Evolutionary conservation across 2,888 invertebrate species (phyloP), one percentile per base, ranked within the genome.

Genomic region (Polydrusus tereticollis): DNA sequence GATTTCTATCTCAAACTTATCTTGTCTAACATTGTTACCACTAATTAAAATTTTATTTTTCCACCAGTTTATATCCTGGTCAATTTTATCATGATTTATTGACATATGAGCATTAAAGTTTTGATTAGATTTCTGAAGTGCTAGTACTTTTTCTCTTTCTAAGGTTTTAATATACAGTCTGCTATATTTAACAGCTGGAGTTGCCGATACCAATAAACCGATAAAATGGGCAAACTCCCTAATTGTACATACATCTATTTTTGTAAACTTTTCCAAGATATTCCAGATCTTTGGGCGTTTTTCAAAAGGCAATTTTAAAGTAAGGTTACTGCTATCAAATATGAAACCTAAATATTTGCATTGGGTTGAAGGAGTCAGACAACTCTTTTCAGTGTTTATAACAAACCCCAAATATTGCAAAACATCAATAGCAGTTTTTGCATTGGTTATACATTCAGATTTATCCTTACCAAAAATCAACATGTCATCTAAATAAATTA

Each of bases 151-250:
- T n/a, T n/a, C n/a, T n/a, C n/a, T 26, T 26, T 26, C 26, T 5
- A 26, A 26, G 7, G 3, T 26, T 26, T 26, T 26, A 5, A 7
- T 26, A 7, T 26, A 26, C 7, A 26, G 7, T 26, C 7, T 26
- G 7, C 26, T 26, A 26, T 26, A 26, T 26, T 26, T 26, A 5
- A 26, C 7, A 26, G 4, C 26, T 29, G 75, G 60, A 36, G 71
- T 50, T n/a, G 58, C n/a, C 29, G 14, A 47, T 36, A 52, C 60
- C 33, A 69, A 36, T n/a, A n/a, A n/a, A n/a, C n/a, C n/a, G n/a
- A n/a, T n/a, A n/a, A n/a, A n/a, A n/a, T n/a, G n/a, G n/a, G 29
- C 45, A 33, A 62, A 66, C 2, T 6, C 2, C 21, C 45, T 29
- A 20, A 62, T 59, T 36, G 10, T 59, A 14, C 23, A 21, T 6